Evolutionary conservation across 92 coral and sea anemone species (phyloP), one percentile per base, ranked within the genome.

Genomic region (Porites rus): DNA sequence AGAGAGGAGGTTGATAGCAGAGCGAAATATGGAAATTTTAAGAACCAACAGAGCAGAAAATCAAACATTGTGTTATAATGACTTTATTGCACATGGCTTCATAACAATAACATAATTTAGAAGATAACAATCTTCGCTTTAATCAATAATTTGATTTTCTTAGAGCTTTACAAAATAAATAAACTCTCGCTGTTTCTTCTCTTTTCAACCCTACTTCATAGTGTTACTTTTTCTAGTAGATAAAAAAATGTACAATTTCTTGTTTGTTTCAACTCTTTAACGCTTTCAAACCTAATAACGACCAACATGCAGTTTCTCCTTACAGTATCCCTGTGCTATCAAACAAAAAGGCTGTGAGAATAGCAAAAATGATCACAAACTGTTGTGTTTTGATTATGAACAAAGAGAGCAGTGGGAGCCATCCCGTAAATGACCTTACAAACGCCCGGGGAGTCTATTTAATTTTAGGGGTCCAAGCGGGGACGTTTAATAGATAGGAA

Each of bases 161-260:
- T 52, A 54, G 76, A 80, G 25, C 77, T 81, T 74, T 81, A 43
- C 86, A 81, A 69, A 81, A 81, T 81, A 81, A 81, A 81, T 81
- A 81, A 56, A 81, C 65, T 81, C 64, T 81, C 68, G 14, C 69
- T 58, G 46, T 69, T 54, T 13, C 53, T 24, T 43, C 24, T 51
- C 52, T 70, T 69, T 68, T 74, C 75, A 58, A 31, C 14, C 60
- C 12, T 71, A 54, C 43, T 31, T 81, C 75, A 10, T 14, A 81
- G 58, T 70, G 62, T 69, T 46, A 25, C 54, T 68, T 80, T 16
- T 81, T 71, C n/a, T 11, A 6, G 20, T 19, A 11, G 19, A 52
- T 28, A 18, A 52, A 24, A 24, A 21, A 65, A 65, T 79, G 64
- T 79, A 79, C 84, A 81, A 69, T 81, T 54, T 51, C 7, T 19